Percentiles rank a stretch among this genome's conserved stretches.
Conservation (phyloP, 2,797 vertebrate genomes). For the Crenichthys baileyi region DNA sequence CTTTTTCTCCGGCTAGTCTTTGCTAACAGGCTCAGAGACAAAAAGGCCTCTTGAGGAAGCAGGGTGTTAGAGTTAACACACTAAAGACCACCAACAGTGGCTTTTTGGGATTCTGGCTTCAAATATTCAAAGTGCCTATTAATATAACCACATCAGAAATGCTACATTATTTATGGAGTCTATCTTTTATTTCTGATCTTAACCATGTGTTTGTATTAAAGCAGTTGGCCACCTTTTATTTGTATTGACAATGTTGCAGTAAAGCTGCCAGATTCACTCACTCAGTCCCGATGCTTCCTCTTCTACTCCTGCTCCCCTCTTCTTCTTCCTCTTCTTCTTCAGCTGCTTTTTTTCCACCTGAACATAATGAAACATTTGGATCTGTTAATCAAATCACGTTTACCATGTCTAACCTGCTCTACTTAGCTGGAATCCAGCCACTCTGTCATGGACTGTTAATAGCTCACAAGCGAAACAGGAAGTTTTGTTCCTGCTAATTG, state of each 20-base stretch:
- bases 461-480: conserved; percentile 54
- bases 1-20: conserved; percentile 65
- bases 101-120: conserved; percentile 48
- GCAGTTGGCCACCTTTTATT: conserved; percentile 10
- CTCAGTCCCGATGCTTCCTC: conserved; percentile 54
- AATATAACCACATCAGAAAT: conserved; percentile 33
- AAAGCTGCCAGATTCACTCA: conserved; percentile 61
- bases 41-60: conserved; percentile 59
- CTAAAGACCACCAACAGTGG: conserved; percentile 43
- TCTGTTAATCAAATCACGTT: conserved; percentile 37
- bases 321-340: conserved; percentile 11
- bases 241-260: conserved; percentile 20
- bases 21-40: conserved; percentile 57
- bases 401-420: background rate
- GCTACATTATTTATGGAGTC: conserved; percentile 14
- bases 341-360: conserved; percentile 35
- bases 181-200: conserved; percentile 9
- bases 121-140: conserved; percentile 44
- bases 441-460: conserved; percentile 38
- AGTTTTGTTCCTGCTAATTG: conserved; percentile 61
- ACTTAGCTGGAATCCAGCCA: conserved; percentile 30
- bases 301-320: conserved; percentile 43
- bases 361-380: conserved; percentile 37
- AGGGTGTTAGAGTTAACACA: conserved; percentile 65
- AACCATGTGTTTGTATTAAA: conserved; percentile 13